Percentiles rank a stretch among this genome's conserved stretches.
Conservation (phyloP, 1,140 invertebrate genomes). For the Diachasma alloeum region DNA sequence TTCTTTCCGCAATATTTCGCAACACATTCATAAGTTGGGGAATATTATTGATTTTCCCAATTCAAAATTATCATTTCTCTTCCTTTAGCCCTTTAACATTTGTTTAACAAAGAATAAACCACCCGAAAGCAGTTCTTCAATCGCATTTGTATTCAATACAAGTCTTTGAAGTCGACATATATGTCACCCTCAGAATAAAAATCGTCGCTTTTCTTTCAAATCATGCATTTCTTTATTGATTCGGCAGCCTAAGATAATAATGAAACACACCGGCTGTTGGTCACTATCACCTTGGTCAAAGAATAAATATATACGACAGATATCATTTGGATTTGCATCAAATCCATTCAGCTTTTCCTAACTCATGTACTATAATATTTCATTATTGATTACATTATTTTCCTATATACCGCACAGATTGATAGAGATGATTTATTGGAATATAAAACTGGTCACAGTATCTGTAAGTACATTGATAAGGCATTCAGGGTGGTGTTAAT, state of each 20-base stretch:
- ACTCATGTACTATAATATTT: background rate
- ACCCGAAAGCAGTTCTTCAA: background rate
- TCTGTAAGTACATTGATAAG: background rate
- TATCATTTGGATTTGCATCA: background rate
- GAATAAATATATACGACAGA: too few relatives aligned
- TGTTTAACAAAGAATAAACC: background rate
- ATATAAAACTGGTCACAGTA: background rate
- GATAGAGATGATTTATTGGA: too few relatives aligned
- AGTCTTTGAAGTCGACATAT: background rate
- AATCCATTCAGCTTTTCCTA: background rate
- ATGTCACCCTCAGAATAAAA: background rate
- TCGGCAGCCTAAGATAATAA: background rate
- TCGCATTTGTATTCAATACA: background rate
- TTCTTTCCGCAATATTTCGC: too few relatives aligned
- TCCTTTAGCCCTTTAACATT: background rate
- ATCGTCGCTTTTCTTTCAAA: too few relatives aligned
- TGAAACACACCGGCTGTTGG: background rate
- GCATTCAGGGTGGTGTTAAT: background rate
- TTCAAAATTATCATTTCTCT: background rate
- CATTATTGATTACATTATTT: background rate
- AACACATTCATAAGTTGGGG: too few relatives aligned
- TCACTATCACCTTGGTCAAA: background rate
- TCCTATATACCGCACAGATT: background rate
- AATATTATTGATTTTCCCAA: background rate
- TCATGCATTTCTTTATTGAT: background rate